Evolutionary conservation across 2,888 invertebrate species (phyloP).

Genomic region (Callosobruchus maculatus): DNA sequence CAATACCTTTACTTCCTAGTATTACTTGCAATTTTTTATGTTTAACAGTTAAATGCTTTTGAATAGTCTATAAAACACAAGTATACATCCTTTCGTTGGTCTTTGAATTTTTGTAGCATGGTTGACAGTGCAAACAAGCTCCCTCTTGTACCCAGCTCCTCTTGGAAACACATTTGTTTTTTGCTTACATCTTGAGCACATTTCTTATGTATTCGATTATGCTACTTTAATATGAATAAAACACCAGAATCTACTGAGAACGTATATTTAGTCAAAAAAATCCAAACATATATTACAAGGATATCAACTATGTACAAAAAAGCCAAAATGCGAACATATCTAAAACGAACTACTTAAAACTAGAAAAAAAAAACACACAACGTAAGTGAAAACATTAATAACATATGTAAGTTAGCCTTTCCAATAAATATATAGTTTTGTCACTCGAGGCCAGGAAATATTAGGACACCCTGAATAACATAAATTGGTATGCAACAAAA

Average conservation of each 20-base stretch:
- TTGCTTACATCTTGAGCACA: too few relatives aligned
- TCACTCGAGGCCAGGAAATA: background rate
- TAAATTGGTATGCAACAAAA: background rate
- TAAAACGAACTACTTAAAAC: constrained; percentile 15
- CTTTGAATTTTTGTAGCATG: too few relatives aligned
- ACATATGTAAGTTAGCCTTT: constrained; percentile 4
- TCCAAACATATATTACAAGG: constrained; percentile 26
- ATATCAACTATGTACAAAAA: constrained; percentile 33
- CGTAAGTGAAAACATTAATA: constrained; percentile 7
- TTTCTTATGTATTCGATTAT: too few relatives aligned
- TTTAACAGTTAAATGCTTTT: too few relatives aligned
- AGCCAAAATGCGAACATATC: constrained; percentile 18
- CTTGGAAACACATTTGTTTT: too few relatives aligned
- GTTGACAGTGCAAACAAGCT: too few relatives aligned
- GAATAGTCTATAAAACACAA: too few relatives aligned
- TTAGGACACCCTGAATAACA: background rate
- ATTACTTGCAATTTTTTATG: too few relatives aligned
- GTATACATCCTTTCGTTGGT: too few relatives aligned
- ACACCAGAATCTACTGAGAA: constrained; percentile 7
- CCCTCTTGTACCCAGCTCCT: too few relatives aligned
- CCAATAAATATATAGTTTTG: background rate
- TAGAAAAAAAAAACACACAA: constrained; percentile 10
- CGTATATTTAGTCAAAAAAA: constrained; percentile 11
- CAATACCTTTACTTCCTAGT: too few relatives aligned
- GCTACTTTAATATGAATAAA: constrained; percentile 1